A percentile compares a stretch with the other conserved stretches of the same genome.
Conservation (phyloP, 2,888 invertebrate genomes). For the Prosopocoilus inquinatus region DNA sequence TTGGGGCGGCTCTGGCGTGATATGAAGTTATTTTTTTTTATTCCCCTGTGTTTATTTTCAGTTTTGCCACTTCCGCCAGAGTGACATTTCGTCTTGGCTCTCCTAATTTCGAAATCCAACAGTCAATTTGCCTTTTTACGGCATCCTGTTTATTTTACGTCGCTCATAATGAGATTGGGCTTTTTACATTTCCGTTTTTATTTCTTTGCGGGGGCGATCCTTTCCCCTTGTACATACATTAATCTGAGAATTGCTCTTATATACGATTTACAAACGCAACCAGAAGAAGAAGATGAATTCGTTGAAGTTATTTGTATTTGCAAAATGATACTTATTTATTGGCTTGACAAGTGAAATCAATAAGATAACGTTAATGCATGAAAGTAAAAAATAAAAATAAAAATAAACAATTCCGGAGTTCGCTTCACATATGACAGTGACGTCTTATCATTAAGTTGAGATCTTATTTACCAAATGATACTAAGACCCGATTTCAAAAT, state of each 20-base stretch:
- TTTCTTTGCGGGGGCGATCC: background rate
- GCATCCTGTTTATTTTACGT: conserved; percentile 1
- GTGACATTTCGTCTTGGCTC: conserved; percentile 33
- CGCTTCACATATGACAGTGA: conserved; percentile 10
- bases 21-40: conserved; percentile 20
- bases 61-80: conserved; percentile 36
- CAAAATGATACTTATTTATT: too few species aligned
- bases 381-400: too few species aligned
- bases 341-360: too few species aligned
- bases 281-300: too few species aligned
- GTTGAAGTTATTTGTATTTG: too few species aligned
- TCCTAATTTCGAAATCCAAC: conserved; percentile 32
- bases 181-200: conserved; percentile 16
- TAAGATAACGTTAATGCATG: too few species aligned
- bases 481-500: too few species aligned
- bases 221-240: background rate
- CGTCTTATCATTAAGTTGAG: conserved; percentile 34
- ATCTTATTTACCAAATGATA: too few species aligned
- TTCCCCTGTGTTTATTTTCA: conserved; percentile 32
- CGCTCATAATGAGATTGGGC: conserved; percentile 15
- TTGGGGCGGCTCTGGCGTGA: conserved; percentile 26
- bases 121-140: conserved; percentile 26
- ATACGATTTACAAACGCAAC: background rate
- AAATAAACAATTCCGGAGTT: too few species aligned
- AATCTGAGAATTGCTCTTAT: background rate